Evolutionary conservation across 2,888 invertebrate species (phyloP), one percentile per base, ranked within the genome.

Genomic region (Melieria crassipennis): DNA sequence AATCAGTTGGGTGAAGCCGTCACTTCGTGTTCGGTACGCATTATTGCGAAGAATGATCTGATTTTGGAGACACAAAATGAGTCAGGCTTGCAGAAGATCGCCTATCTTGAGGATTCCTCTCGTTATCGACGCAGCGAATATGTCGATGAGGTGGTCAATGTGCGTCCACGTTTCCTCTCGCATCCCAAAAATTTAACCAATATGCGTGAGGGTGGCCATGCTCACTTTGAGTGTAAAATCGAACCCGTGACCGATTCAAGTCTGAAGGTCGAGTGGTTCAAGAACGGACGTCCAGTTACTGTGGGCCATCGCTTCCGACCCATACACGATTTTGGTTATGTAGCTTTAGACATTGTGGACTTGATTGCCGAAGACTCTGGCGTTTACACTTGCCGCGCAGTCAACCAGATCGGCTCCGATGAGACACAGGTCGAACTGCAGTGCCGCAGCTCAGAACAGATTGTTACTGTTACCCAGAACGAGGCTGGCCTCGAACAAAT

Each of bases 291-390:
- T 79, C 97, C 98, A 45, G 92, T 99, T 67, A 96, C 94, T 16
- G 92, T 97, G 84, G 98, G 97, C 64, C 97, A 97, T 84, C 91
- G 98, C 81, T 98, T 97, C 89, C 91, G 97, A 80, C 97, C 98
- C 72, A 96, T 97, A 84, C 97, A 98, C 85, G 99, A 99, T 87
- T 99, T 99, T 87, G 99, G 99, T 56, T 99, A 98, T 84, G 99
- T 99, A 42, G 98, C 98, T 13, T 89, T 99, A 75, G 99, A 99
- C 83, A 96, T 99, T 75, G 92, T 98, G 77, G 98, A 98, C 84
- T 89, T 97, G 69, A 98, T 98, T 84, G 95, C 97, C 69, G 98
- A 99, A 89, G 99, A 99, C 87, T 92, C 94, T 0, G 98, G 96
- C 63, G 91, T 93, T 42, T 99, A 99, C 86, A 98, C 97, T 4